Conservation (phyloP, 2,113 vertebrate species). For the Phocoena phocoena region DNA sequence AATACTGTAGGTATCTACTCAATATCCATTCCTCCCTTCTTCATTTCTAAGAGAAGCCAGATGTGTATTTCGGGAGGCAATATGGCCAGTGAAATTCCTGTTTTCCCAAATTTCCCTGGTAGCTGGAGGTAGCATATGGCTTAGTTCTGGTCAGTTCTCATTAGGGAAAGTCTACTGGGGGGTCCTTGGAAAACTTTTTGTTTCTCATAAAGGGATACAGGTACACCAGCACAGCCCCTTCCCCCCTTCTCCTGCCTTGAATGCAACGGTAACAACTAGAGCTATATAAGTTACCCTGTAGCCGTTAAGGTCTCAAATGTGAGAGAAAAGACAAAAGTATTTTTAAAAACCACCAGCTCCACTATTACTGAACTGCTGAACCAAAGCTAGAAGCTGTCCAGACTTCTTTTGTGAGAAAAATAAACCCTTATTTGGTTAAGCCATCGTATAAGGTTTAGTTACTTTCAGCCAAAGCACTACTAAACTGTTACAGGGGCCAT, state of each 20-base stretch:
- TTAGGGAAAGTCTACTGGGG: background rate
- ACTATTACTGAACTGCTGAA: background rate
- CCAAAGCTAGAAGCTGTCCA: background rate
- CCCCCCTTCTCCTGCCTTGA: background rate
- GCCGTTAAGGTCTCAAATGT: background rate
- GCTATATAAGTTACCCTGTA: background rate
- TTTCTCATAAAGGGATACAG: background rate
- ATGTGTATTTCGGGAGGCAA: background rate
- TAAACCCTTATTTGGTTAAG: background rate
- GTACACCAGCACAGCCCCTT: background rate
- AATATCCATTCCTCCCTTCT: background rate
- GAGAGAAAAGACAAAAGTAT: background rate
- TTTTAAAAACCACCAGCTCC: background rate
- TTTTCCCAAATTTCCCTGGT: background rate
- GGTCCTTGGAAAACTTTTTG: background rate
- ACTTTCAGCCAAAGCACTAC: background rate
- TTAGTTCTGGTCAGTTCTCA: background rate
- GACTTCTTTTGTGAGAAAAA: slow-evolving; percentile 1
- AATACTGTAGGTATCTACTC: background rate
- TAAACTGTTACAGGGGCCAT: background rate
- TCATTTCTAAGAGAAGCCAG: background rate
- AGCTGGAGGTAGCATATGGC: background rate
- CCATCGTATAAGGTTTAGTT: background rate
- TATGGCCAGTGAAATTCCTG: background rate
- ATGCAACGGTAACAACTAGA: background rate